Base-by-base conservation (phyloP, 2,797 vertebrate species). In the Benthosema pterotum region DNA sequence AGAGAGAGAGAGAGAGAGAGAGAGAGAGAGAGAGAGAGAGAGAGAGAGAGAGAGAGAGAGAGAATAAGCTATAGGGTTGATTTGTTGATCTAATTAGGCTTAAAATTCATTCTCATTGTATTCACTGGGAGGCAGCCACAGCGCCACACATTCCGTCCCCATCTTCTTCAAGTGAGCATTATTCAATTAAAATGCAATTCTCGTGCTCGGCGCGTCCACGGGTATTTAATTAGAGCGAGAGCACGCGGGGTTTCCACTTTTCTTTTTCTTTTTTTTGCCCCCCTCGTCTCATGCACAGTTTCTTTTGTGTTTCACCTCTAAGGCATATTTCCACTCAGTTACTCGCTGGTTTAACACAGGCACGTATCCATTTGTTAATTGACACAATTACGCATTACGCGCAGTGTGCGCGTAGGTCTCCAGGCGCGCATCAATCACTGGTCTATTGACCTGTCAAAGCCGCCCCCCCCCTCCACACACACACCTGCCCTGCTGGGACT, bases 351-450 rank as follows among this genome's bases (percentile, higher is more conserved):
- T 92, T 91, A 95, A 95, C 93, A 93, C 92, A 91, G 87, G 84
- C 90, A 91, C 90, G 89, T 86, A 91, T 89, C 91, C 89, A 93
- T 93, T 93, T 92, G 93, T 94, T 96, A 95, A 96, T 94, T 95
- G 95, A 92, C 90, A 93, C 91, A 94, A 96, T 96, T 95, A 95
- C 86, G 90, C 85, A 87, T 87, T 75, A 87, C 83, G 88, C 83
- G 87, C 91, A 92, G 92, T 89, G 92, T 92, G 91, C 89, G 89
- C 85, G 90, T 87, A 90, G 87, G 91, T 93, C 92, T 91, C 91
- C 77, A 82, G 89, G 88, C 91, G 83, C 84, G 83, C 93, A 93
- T 94, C 91, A 92, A 94, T 94, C 95, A 93, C 85, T 79, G 79
- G 77, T 90, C 85, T 89, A 83, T 92, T 92, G 93, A 93, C 92